These are phyloP conservation scores for Myocastor coypus DNA, from an alignment of 2,113 vertebrate species.

Conservation along the genomic window DNA sequence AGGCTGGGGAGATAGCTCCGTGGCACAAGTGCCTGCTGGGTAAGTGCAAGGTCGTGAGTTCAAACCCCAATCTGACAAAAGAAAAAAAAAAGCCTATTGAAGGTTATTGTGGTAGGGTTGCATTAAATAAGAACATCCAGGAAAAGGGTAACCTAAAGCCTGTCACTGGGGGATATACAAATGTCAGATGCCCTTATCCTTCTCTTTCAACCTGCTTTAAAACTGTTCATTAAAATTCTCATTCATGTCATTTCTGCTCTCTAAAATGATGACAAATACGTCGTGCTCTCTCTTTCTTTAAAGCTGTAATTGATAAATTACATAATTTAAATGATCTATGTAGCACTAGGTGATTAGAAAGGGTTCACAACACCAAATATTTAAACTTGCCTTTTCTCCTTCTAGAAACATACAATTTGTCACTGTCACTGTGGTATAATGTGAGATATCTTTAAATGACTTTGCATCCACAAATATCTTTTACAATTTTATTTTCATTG, in stretches of 20 bases:
- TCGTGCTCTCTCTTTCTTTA: conserved; percentile 47
- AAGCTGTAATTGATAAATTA: conserved; percentile 68
- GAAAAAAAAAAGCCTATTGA: neutral
- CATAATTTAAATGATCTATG: conserved; percentile 68
- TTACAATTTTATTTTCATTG: neutral
- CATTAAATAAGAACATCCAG: neutral
- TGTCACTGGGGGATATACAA: neutral
- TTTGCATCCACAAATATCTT: conserved; percentile 12
- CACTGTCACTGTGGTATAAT: neutral
- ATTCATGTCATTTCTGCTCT: conserved; percentile 19
- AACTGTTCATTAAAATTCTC: conserved; percentile 46
- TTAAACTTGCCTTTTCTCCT: conserved; percentile 54
- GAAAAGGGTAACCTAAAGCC: neutral
- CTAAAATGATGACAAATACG: conserved; percentile 73
- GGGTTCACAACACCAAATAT: conserved; percentile 21
- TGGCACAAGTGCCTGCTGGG: no score
- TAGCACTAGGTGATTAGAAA: conserved; percentile 59
- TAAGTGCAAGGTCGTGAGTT: no score
- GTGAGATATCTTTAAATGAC: conserved; percentile 25
- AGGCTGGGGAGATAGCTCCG: no score
- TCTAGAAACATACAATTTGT: conserved; percentile 25
- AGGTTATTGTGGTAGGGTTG: neutral
- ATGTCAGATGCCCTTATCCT: neutral
- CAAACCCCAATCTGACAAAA: no score
- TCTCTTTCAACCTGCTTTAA: neutral